phyloP scores from a whole-genome alignment of 2,797 vertebrate genomes.

The Chiroxiphia lanceolata region DNA sequence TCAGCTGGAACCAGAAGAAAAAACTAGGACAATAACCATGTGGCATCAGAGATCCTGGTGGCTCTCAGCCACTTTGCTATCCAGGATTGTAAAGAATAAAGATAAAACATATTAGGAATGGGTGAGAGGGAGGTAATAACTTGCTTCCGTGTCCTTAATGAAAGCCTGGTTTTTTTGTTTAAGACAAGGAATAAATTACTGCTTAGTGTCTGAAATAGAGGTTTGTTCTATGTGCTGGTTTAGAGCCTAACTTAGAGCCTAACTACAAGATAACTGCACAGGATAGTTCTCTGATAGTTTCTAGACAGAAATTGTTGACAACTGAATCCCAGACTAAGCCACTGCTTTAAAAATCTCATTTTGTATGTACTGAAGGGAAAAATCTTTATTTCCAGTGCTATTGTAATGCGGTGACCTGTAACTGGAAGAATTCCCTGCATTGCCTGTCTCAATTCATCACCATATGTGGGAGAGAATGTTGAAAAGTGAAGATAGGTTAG shows the following conservation, averaged over 20 bases:
- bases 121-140: neutral
- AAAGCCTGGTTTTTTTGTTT: slow-evolving; percentile 20
- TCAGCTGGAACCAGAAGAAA: slow-evolving; percentile 51
- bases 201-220: neutral
- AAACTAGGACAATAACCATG: slow-evolving; percentile 19
- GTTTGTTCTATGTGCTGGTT: neutral
- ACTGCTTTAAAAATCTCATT: slow-evolving; percentile 4
- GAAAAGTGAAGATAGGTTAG: slow-evolving; percentile 40
- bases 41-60: slow-evolving; percentile 1
- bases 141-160: slow-evolving; percentile 12
- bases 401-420: slow-evolving; percentile 53
- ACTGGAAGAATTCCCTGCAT: slow-evolving; percentile 40
- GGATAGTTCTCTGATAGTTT: slow-evolving; percentile 14
- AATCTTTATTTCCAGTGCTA: slow-evolving; percentile 39
- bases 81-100: slow-evolving; percentile 44
- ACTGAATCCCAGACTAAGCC: neutral
- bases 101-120: slow-evolving; percentile 34
- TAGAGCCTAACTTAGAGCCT: neutral
- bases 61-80: neutral
- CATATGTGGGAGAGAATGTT: slow-evolving; percentile 36
- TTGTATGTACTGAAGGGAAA: neutral
- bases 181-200: neutral
- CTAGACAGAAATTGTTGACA: neutral
- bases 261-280: neutral
- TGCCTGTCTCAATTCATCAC: slow-evolving; percentile 65